Evolutionary conservation across 2,888 invertebrate species (phyloP).

Genomic region (Steinernema scapterisci): DNA sequence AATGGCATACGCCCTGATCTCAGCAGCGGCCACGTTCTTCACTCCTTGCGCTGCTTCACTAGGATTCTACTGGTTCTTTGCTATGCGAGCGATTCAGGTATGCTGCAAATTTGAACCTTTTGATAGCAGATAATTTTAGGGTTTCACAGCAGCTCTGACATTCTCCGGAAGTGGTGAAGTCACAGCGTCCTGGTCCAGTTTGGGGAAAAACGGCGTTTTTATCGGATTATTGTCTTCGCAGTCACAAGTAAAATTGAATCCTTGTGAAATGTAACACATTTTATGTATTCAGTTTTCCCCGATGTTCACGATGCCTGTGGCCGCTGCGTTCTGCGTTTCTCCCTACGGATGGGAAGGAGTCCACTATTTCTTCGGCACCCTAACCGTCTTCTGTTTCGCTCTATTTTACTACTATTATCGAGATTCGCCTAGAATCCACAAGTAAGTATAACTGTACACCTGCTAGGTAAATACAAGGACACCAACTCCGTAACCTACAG

Average conservation of each 20-base stretch:
- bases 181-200: not conserved
- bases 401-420: slow-evolving; percentile 39
- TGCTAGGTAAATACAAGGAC: too few relatives aligned
- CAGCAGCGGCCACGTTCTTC: not conserved
- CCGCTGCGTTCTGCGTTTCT: slow-evolving; percentile 44
- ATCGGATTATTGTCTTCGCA: not conserved
- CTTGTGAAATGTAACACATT: too few relatives aligned
- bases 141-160: not conserved
- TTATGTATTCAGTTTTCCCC: not conserved
- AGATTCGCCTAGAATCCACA: slow-evolving; percentile 39
- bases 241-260: not conserved
- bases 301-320: slow-evolving; percentile 43
- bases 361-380: slow-evolving; percentile 41
- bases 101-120: too few relatives aligned
- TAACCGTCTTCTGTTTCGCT: slow-evolving; percentile 28
- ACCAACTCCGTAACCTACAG: too few relatives aligned
- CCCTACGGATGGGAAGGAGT: slow-evolving; percentile 42
- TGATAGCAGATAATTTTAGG: not conserved
- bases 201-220: not conserved
- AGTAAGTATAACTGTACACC: too few relatives aligned
- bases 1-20: not conserved
- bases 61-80: not conserved
- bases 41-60: not conserved
- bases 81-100: not conserved
- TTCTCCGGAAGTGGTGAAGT: not conserved